phyloP scores from a whole-genome alignment of 2,797 vertebrate species.

The Morelia viridis region DNA sequence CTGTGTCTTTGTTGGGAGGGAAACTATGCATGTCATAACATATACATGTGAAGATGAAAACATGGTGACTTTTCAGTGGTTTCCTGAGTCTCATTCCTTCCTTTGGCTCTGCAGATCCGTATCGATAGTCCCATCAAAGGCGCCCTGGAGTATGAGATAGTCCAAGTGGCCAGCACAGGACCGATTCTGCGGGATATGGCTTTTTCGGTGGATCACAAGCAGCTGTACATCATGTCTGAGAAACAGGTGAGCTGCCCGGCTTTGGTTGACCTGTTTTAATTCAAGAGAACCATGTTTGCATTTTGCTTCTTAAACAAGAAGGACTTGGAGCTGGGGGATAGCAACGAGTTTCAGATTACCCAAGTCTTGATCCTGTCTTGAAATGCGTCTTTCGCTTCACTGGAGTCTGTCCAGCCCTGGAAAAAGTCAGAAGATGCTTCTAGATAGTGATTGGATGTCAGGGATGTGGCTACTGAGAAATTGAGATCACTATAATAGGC shows the following conservation, averaged over 20 bases:
- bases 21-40: not conserved
- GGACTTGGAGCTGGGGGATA: not conserved
- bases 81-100: not conserved
- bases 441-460: not conserved
- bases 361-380: not conserved
- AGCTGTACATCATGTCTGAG: conserved; percentile 96
- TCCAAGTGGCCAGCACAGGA: conserved; percentile 89
- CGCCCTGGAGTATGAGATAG: conserved; percentile 89
- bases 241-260: conserved; percentile 81
- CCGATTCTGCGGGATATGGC: conserved; percentile 93
- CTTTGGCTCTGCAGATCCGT: conserved; percentile 80
- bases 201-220: conserved; percentile 90
- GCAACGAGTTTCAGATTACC: not conserved
- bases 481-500: no score
- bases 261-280: not conserved
- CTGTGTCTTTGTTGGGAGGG: not conserved
- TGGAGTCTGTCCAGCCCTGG: not conserved
- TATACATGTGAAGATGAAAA: not conserved
- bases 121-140: conserved; percentile 87
- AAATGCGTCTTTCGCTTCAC: not conserved
- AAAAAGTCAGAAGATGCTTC: not conserved
- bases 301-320: not conserved
- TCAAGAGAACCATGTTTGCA: not conserved
- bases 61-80: not conserved
- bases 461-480: not conserved